phyloP scores from a whole-genome alignment of 2,888 invertebrate genomes.

The Mongoloraphidia duomilia region DNA sequence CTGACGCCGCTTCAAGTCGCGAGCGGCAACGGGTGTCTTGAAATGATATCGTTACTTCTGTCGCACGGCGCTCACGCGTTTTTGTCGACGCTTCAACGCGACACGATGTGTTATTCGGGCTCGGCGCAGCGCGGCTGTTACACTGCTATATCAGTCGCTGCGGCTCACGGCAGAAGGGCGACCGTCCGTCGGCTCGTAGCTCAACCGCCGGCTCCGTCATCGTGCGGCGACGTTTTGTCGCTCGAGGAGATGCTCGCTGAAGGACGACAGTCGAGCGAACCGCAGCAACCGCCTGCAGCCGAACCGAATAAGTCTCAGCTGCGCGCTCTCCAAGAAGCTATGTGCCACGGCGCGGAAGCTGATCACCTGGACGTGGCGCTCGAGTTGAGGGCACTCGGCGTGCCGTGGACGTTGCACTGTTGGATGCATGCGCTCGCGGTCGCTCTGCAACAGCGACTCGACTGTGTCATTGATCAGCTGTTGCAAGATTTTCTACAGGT shows the following conservation, averaged over 20 bases:
- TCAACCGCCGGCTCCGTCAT: slow-evolving; percentile 51
- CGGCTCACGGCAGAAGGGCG: slow-evolving; percentile 71
- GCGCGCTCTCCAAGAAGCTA: slow-evolving; percentile 77
- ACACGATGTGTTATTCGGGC: slow-evolving; percentile 72
- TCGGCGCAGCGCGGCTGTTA: slow-evolving; percentile 78
- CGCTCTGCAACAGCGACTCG: slow-evolving; percentile 69
- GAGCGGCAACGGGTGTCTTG: slow-evolving; percentile 64
- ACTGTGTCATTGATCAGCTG: slow-evolving; percentile 75
- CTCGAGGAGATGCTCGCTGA: slow-evolving; percentile 84
- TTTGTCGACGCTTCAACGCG: slow-evolving; percentile 68
- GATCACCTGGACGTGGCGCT: slow-evolving; percentile 82
- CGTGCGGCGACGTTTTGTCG: slow-evolving; percentile 59
- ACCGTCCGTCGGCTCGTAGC: slow-evolving; percentile 65
- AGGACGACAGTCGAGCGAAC: slow-evolving; percentile 36
- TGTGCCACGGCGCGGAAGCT: slow-evolving; percentile 89
- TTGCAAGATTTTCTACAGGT: slow-evolving; percentile 82
- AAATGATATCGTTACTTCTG: slow-evolving; percentile 64
- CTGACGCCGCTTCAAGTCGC: slow-evolving; percentile 67
- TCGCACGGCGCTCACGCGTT: slow-evolving; percentile 82
- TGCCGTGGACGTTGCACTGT: slow-evolving; percentile 84
- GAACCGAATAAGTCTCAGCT: slow-evolving; percentile 67
- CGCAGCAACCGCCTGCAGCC: slow-evolving; percentile 25
- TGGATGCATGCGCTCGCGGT: slow-evolving; percentile 84
- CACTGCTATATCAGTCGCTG: slow-evolving; percentile 77
- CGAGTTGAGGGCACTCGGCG: slow-evolving; percentile 70